Evolutionary conservation across 2,113 vertebrate species (phyloP), one percentile per base, ranked within the genome.

Genomic region (Percopsis transmontana): DNA sequence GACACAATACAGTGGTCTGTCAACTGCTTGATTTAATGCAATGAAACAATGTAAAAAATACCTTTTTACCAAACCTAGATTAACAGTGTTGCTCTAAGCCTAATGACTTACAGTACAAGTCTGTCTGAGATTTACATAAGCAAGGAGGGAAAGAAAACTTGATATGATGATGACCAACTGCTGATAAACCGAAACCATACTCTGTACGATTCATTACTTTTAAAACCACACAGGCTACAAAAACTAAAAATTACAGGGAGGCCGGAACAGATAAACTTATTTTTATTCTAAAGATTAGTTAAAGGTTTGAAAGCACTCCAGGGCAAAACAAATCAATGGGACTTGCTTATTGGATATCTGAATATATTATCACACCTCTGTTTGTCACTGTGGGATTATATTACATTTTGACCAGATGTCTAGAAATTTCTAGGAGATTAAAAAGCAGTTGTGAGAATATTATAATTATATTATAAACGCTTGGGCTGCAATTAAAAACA

Each of bases 61-160:
- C 27, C 27, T 33, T 12, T 45, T 45, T 45, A 45, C 3, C 42
- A 12, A 45, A 45, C 11, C 42, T 14, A 45, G 15, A 45, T 51
- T 4, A 59, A 20, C 52, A 40, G 21, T 18, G 7, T 18, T 27
- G 51, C 64, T 0, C 9, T 58, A 61, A 27, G 38, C 21, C 12
- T 42, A 42, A 61, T 33, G 27, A 33, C 27, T 33, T 33, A 12
- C 39, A 66, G 60, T 27, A 61, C 39, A 20, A 65, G 61, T 59
- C 40, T 11, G 21, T 40, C 21, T 27, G 52, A 24, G 52, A 54
- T 54, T 54, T 54, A 11, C 52, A 54, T 27, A 27, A 54, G 23
- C 21, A 54, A 45, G 11, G 8, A 33, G 20, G 50, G 52, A 3
- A 3, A 7, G 13, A 13, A 15, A 27, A 16, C 10, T 13, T 55